Percentiles rank a stretch among this genome's conserved stretches.
Evolutionary conservation across 2,888 invertebrate species (phyloP).

Genomic region (Desoria tigrina): DNA sequence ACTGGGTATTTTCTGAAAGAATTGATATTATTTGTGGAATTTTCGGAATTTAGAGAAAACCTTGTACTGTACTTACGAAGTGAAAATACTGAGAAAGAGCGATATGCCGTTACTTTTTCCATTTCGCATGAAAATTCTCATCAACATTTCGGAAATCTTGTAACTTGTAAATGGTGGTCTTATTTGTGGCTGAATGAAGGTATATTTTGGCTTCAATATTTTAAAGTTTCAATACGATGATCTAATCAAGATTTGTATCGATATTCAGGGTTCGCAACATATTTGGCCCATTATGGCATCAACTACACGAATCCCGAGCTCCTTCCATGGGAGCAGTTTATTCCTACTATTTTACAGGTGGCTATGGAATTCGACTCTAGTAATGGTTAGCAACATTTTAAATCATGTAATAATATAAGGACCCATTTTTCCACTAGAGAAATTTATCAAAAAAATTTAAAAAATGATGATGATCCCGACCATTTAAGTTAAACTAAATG

Average conservation of each 20-base stretch:
- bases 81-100: constrained; percentile 41
- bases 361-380: constrained; percentile 39
- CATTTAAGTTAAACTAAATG: no score
- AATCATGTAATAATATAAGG: background rate
- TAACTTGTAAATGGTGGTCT: constrained; percentile 46
- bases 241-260: background rate
- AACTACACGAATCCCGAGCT: constrained; percentile 46
- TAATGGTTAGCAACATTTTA: constrained; percentile 27
- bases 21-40: background rate
- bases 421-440: background rate
- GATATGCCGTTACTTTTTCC: constrained; percentile 42
- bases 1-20: no score
- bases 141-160: constrained; percentile 41
- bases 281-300: constrained; percentile 41
- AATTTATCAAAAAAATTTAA: background rate
- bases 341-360: constrained; percentile 34
- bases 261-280: constrained; percentile 42
- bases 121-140: constrained; percentile 45
- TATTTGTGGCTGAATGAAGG: constrained; percentile 48
- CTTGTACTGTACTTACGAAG: constrained; percentile 39
- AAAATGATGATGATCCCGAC: no score
- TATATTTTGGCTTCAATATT: no score
- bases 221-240: background rate
- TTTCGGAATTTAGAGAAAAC: constrained; percentile 36
- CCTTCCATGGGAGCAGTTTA: constrained; percentile 39